Conservation (phyloP, 1,140 invertebrate species). For the Daktulosphaira vitifoliae region DNA sequence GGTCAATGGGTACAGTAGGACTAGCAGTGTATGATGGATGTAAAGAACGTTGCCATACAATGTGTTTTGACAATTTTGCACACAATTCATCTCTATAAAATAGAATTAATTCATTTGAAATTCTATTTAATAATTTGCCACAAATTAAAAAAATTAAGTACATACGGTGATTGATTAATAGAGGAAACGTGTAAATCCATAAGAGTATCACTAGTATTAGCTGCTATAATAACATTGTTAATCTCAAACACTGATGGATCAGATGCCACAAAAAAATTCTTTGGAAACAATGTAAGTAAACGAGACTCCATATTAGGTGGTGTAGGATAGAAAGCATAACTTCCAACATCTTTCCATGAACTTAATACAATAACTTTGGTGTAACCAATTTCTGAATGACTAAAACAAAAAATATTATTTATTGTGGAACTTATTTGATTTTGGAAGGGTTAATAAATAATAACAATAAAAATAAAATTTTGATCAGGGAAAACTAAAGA, state of each 20-base stretch:
- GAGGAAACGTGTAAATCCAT: slow-evolving; percentile 8
- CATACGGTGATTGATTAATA: slow-evolving; percentile 3
- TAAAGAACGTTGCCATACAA: slow-evolving; percentile 3
- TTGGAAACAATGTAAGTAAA: background rate
- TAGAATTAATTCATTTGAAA: too few species aligned
- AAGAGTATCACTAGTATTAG: slow-evolving; percentile 1
- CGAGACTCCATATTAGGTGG: background rate
- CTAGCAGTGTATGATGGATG: slow-evolving; percentile 2
- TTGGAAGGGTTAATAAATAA: too few species aligned
- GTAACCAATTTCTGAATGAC: background rate
- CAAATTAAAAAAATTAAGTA: too few species aligned
- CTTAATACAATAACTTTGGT: background rate
- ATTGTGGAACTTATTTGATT: too few species aligned
- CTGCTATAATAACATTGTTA: slow-evolving; percentile 4
- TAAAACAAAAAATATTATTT: background rate
- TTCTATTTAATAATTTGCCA: too few species aligned
- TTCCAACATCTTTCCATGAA: slow-evolving; percentile 8
- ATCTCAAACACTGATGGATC: slow-evolving; percentile 7
- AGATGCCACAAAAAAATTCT: background rate
- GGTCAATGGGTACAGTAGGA: background rate
- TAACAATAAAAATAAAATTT: too few species aligned
- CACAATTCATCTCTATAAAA: slow-evolving; percentile 23
- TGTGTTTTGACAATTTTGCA: background rate
- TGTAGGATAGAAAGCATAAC: slow-evolving; percentile 6
- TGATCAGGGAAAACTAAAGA: too few species aligned